A percentile compares a stretch with the other conserved stretches of the same genome.
These are phyloP conservation scores for Entomobrya proxima DNA, from an alignment of 2,888 invertebrate species.

Conservation along the genomic window DNA sequence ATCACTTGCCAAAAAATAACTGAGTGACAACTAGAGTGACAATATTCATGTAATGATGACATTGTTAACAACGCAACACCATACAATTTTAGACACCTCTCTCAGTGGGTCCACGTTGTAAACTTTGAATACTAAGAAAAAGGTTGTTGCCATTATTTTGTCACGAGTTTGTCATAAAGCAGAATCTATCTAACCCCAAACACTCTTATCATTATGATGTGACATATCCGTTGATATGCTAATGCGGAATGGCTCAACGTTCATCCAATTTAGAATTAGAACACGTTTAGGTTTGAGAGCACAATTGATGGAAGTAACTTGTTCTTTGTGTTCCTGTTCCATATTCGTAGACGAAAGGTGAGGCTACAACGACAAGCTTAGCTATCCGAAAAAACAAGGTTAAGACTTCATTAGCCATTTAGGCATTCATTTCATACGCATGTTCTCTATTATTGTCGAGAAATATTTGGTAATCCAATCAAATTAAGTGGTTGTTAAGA, in stretches of 20 bases:
- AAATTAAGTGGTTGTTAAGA: conserved; percentile 1
- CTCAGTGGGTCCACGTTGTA: too few relatives aligned
- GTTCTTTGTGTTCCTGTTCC: conserved; percentile 18
- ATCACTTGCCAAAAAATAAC: conserved; percentile 8
- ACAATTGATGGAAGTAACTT: too few relatives aligned
- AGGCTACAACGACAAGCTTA: not conserved
- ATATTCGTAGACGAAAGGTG: conserved; percentile 18
- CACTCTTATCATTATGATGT: not conserved
- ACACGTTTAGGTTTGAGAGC: too few relatives aligned
- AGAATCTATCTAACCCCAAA: too few relatives aligned
- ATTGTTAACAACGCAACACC: not conserved
- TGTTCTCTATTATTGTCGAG: not conserved
- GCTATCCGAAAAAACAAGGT: not conserved
- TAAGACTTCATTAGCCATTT: not conserved
- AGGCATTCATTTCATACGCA: not conserved
- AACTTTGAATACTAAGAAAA: too few relatives aligned
- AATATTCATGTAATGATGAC: conserved; percentile 10
- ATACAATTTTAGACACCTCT: too few relatives aligned
- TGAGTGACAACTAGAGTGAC: not conserved
- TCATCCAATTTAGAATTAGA: conserved; percentile 19
- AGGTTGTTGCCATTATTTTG: too few relatives aligned
- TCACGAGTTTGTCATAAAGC: too few relatives aligned
- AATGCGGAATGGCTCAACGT: not conserved
- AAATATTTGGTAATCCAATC: conserved; percentile 9
- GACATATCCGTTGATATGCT: not conserved